phyloP scores from a whole-genome alignment of 2,113 vertebrate genomes.

The Elaphurus davidianus region DNA sequence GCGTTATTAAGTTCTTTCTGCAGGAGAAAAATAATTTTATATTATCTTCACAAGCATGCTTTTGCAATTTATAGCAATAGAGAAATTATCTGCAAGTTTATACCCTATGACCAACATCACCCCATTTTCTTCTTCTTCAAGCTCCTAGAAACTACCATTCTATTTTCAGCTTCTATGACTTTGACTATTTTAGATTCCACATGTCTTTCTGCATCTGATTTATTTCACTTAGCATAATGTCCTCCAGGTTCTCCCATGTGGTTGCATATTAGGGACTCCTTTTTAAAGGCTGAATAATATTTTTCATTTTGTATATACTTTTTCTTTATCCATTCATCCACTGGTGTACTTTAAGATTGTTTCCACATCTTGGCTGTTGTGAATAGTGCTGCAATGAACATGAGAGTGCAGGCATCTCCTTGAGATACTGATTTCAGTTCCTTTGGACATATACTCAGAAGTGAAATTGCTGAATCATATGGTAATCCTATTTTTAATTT shows the following conservation, averaged over 20 bases:
- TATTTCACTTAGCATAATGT: background rate
- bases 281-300: background rate
- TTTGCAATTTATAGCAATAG: background rate
- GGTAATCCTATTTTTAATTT: background rate
- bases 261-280: background rate
- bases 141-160: background rate
- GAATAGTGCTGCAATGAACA: background rate
- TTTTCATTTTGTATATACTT: background rate
- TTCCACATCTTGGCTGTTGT: background rate
- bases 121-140: background rate
- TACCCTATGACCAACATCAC: background rate
- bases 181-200: background rate
- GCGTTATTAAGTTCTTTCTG: background rate
- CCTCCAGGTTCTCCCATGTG: background rate
- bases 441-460: background rate
- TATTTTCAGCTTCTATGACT: background rate
- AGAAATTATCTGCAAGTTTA: background rate
- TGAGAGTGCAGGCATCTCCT: background rate
- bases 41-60: background rate
- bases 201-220: background rate
- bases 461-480: background rate
- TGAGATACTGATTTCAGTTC: background rate
- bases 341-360: background rate
- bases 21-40: background rate
- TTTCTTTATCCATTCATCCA: background rate